Base-by-base conservation (phyloP, 2,113 vertebrate genomes). In the Charadrius vociferus region DNA sequence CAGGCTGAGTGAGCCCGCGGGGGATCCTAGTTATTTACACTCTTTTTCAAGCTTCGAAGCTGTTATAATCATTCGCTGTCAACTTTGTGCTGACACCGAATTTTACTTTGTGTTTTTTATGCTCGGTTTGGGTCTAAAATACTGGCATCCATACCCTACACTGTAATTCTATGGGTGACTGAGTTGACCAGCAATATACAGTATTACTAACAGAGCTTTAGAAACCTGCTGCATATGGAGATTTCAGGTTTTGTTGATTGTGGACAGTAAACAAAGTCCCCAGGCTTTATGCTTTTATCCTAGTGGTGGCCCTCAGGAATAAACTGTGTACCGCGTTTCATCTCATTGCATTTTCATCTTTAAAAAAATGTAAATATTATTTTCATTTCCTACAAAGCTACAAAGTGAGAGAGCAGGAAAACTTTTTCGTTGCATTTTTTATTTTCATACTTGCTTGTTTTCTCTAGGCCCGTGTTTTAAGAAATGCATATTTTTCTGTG, bases 21-120 rank as follows among this genome's bases (percentile, higher is more conserved):
- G 98, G 98, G 98, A 98, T 98, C 98, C 98, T 98, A 98, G 98
- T 98, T 99, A 98, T 99, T 99, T 99, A 98, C 98, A 98, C 98
- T 98, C 98, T 98, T 99, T 98, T 98, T 98, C 98, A 98, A 98
- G 98, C 98, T 98, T 98, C 95, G 98, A 98, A 98, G 98, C 98
- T 98, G 98, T 99, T 99, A 98, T 98, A 99, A 99, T 98, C 98
- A 98, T 98, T 98, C 91, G 98, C 98, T 99, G 98, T 99, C 98
- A 99, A 98, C 98, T 99, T 98, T 99, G 98, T 99, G 98, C 98
- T 99, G 98, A 99, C 98, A 98, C 97, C 96, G 98, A 97, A 98
- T 99, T 98, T 98, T 98, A 98, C 98, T 98, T 98, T 98, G 98
- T 98, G 98, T 97, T 98, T 98, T 98, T 97, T 98, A 98, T 98